Evolutionary conservation across 1,140 invertebrate genomes (phyloP).

Genomic region (Bombus vancouverensis): DNA sequence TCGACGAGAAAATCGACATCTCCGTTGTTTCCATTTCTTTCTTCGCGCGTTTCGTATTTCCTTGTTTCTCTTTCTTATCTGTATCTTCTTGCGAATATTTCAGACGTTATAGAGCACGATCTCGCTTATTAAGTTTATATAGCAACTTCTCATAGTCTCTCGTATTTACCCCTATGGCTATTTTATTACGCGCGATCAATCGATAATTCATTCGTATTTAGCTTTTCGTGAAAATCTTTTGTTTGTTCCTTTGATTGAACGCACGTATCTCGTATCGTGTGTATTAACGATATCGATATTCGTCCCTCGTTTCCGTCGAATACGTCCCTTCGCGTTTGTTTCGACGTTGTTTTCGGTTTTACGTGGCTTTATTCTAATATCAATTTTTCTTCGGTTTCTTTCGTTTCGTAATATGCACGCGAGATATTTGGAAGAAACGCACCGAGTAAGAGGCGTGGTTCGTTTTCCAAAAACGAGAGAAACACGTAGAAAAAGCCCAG

Average conservation of each 20-base stretch:
- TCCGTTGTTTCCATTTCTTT: not conserved
- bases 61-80: not conserved
- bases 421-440: no score
- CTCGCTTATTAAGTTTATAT: not conserved
- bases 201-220: not conserved
- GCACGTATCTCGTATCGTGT: no score
- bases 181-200: not conserved
- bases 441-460: no score
- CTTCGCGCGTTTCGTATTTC: not conserved
- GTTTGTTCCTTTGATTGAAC: not conserved
- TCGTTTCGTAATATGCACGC: no score
- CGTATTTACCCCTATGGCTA: not conserved
- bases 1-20: not conserved
- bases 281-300: not conserved
- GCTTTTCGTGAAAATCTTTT: not conserved
- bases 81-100: not conserved
- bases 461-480: no score
- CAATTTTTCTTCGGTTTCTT: no score
- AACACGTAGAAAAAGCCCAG: rapidly evolving
- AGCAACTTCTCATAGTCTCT: not conserved
- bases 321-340: not conserved
- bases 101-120: not conserved
- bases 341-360: not conserved
- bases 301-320: rapidly evolving
- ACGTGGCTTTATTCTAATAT: rapidly evolving